These are phyloP conservation scores for Serrognathus titanus DNA, from an alignment of 2,888 invertebrate species.

Conservation along the genomic window DNA sequence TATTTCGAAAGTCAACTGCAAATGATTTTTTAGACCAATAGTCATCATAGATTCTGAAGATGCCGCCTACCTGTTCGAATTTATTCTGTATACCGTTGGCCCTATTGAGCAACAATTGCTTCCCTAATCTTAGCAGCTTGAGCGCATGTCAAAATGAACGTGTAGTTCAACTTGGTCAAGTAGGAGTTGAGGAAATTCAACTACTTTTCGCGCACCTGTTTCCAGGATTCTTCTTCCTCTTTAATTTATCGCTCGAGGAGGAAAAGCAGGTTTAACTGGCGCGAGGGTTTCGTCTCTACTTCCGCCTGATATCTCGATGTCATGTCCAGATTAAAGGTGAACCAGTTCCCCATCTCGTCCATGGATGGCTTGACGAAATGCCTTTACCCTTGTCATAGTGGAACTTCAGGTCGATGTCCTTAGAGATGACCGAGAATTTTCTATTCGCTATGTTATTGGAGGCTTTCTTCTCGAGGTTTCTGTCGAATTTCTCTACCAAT, in stretches of 20 bases:
- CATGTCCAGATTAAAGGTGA: constrained; percentile 61
- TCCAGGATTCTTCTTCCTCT: constrained; percentile 58
- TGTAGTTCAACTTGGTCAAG: constrained; percentile 57
- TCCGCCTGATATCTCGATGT: constrained; percentile 68
- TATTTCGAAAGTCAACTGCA: constrained; percentile 53
- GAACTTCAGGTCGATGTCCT: constrained; percentile 60
- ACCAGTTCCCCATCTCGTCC: constrained; percentile 66
- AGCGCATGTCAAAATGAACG: constrained; percentile 39
- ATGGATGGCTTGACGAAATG: constrained; percentile 66
- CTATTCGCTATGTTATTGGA: constrained; percentile 62
- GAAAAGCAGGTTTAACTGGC: constrained; percentile 62
- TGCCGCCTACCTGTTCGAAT: constrained; percentile 57
- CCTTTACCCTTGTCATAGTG: constrained; percentile 61
- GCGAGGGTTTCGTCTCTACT: constrained; percentile 56
- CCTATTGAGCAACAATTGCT: constrained; percentile 58
- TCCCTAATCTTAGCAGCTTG: constrained; percentile 53
- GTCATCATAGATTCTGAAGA: not conserved
- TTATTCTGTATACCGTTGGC: constrained; percentile 63
- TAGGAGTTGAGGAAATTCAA: constrained; percentile 64
- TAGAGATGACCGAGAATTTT: constrained; percentile 60
- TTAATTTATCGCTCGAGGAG: constrained; percentile 60
- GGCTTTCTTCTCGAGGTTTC: constrained; percentile 56
- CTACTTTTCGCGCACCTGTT: constrained; percentile 55
- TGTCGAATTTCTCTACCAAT: constrained; percentile 61
- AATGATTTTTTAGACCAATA: constrained; percentile 12